Percentiles rank a stretch among this genome's conserved stretches.
phyloP scores from a whole-genome alignment of 2,113 vertebrate species.

The Gallinago jamesoni region DNA sequence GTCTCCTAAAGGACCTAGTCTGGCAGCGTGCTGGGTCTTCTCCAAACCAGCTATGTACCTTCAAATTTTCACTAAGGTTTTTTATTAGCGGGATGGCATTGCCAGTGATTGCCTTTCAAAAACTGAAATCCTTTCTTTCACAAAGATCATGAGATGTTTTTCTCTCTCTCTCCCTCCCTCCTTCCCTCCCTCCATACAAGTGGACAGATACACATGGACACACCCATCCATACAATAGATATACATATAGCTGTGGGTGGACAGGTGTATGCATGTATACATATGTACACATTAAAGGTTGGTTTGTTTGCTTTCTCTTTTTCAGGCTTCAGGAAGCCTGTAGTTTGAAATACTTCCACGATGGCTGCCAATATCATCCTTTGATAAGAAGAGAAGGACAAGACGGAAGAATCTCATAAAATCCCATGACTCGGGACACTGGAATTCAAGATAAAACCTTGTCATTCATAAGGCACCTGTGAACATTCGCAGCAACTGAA shows the following conservation, averaged over 20 bases:
- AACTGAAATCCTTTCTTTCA: background rate
- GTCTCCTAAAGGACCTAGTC: background rate
- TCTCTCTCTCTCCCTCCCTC: background rate
- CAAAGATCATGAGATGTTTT: background rate
- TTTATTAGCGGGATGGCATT: background rate
- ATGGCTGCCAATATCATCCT: background rate
- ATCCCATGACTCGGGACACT: background rate
- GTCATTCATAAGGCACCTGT: background rate
- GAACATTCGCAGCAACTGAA: background rate
- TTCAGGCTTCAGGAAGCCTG: background rate
- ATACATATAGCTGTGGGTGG: background rate
- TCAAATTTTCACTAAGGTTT: background rate
- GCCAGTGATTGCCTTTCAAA: background rate
- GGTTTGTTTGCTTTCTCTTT: background rate
- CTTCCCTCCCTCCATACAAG: background rate
- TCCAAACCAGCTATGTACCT: background rate
- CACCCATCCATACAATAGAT: background rate
- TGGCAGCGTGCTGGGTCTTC: background rate
- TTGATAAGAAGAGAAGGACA: background rate
- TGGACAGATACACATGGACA: accelerated
- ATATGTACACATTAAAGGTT: background rate
- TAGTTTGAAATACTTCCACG: background rate
- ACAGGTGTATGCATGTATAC: background rate
- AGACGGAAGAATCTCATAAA: background rate
- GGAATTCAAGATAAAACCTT: background rate